Evolutionary conservation across 2,113 vertebrate genomes (phyloP), one percentile per base, ranked within the genome.

Genomic region (Rhodinocichla rosea): DNA sequence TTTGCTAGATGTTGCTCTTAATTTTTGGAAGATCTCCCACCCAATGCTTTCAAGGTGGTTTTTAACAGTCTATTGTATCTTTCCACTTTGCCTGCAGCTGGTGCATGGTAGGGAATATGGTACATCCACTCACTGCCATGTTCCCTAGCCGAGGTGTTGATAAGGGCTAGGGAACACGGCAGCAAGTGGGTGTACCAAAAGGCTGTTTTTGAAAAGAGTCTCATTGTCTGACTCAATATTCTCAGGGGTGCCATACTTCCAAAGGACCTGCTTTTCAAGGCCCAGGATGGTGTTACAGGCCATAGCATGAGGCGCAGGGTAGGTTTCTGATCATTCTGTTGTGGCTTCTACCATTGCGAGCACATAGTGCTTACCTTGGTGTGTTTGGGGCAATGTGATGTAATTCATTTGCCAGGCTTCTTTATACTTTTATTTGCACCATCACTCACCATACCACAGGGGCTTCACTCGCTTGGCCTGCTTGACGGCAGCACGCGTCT

Each of bases 281-380:
- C 1, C 6, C 10, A 67, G 26, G 16, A 55, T 30, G 50, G 76
- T 44, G 19, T 53, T 64, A 5, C 1, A 1, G 24, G 26, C 39
- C 0, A 4, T 15, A 7, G 32, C 2, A 1, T 44, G 32, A 79
- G 76, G 60, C 3, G 65, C 13, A 40, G 30, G 22, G 17, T 21
- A 19, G 23, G 39, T 53, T 7, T 55, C 6, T 1, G 65, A 19
- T 15, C 6, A 35, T 19, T 0, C 4, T 0, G 3, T 35, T 39
- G 26, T 15, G 33, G 49, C 20, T 35, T 65, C 2, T 11, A 24
- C 11, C 3, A 23, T 35, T 5, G 33, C 55, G 9, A 55, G 60
- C 5, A 79, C 2, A 0, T 44, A 35, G 15, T 0, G 3, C 24
- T 64, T 53, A 1, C 15, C 24, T 30, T 53, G 60, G 39, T 0